These are phyloP conservation scores for Sebastiscus tertius DNA, from an alignment of 2,797 vertebrate species.

Conservation along the genomic window DNA sequence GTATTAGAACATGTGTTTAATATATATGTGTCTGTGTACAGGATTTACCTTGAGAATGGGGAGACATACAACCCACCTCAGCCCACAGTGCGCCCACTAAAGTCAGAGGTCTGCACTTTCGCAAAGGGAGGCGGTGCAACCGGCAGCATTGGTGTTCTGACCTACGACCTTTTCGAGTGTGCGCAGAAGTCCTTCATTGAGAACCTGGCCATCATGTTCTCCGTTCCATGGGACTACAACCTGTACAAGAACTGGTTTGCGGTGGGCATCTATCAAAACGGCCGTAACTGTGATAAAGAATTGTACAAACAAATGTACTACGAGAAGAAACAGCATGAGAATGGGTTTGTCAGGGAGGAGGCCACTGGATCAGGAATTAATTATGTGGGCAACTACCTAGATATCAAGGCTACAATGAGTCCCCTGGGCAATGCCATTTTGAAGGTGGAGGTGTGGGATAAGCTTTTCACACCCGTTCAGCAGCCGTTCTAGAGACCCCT, in stretches of 20 bases:
- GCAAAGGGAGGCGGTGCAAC: slow-evolving; percentile 62
- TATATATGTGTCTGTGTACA: slow-evolving; percentile 29
- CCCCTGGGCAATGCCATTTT: slow-evolving; percentile 74
- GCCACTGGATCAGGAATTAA: slow-evolving; percentile 76
- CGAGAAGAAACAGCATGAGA: slow-evolving; percentile 63
- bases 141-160: slow-evolving; percentile 77
- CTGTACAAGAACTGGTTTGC: slow-evolving; percentile 79
- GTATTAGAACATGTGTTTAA: not conserved
- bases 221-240: slow-evolving; percentile 79
- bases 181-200: slow-evolving; percentile 60
- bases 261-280: slow-evolving; percentile 71
- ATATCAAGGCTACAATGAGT: slow-evolving; percentile 78
- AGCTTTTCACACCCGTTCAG: slow-evolving; percentile 64
- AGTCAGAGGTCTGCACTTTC: slow-evolving; percentile 77
- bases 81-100: slow-evolving; percentile 74
- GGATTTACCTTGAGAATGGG: slow-evolving; percentile 77
- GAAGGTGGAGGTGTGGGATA: slow-evolving; percentile 83
- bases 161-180: slow-evolving; percentile 74
- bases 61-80: slow-evolving; percentile 77
- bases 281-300: slow-evolving; percentile 62
- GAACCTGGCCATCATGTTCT: slow-evolving; percentile 79
- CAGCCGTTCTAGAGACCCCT: slow-evolving; percentile 24
- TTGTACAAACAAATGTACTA: slow-evolving; percentile 83
- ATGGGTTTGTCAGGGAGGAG: slow-evolving; percentile 73
- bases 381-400: slow-evolving; percentile 65